Percentiles rank a stretch among this genome's conserved stretches.
Evolutionary conservation across 1,140 invertebrate species (phyloP).

Genomic region (Bombus huntii): DNA sequence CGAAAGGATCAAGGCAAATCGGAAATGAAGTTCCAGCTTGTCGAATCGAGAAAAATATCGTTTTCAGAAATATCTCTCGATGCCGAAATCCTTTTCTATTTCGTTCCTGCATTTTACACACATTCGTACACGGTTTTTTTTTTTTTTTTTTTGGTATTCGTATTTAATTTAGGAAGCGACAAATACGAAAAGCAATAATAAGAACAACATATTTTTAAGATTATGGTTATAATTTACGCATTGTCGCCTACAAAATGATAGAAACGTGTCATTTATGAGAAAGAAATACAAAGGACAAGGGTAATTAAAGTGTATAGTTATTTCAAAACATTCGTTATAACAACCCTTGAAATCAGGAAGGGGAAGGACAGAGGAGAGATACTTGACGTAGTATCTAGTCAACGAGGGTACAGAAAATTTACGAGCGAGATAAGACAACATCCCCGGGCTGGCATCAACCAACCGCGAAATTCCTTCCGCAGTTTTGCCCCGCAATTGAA

Average conservation of each 20-base stretch:
- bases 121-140: background rate
- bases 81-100: background rate
- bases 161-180: background rate
- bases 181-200: background rate
- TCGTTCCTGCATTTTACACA: background rate
- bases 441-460: background rate
- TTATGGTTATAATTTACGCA: too few relatives aligned
- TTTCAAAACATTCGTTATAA: background rate
- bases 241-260: background rate
- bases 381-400: background rate
- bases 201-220: too few relatives aligned
- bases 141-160: background rate
- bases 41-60: background rate
- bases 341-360: background rate
- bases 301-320: background rate
- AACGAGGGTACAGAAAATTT: slow-evolving; percentile 28
- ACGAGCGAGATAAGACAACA: slow-evolving; percentile 24
- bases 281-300: background rate
- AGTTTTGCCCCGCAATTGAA: slow-evolving; percentile 1
- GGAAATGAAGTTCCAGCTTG: background rate
- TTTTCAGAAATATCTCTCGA: background rate
- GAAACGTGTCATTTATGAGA: background rate
- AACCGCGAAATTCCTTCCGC: slow-evolving; percentile 13
- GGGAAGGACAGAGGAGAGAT: background rate
- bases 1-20: background rate